Base-by-base conservation (phyloP, 1,140 invertebrate species). In the Zaprionus ghesquierei region DNA sequence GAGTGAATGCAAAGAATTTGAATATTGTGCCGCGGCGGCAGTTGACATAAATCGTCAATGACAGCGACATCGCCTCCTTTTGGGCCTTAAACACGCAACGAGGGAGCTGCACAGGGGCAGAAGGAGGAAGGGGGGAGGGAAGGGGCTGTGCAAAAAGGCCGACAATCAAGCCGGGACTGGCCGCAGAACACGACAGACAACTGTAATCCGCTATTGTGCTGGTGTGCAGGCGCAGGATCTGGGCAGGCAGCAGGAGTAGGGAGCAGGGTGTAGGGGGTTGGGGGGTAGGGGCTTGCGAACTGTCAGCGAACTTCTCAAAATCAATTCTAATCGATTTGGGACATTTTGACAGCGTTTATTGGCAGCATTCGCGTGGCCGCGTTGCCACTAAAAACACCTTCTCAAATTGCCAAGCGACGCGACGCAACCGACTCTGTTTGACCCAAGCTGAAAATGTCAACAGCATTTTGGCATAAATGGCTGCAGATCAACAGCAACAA, bases 1-100 rank as follows among this genome's bases (percentile, higher is more conserved):
- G 85, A 89, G 84, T 89, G 84, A 89, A 86, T 86, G 82, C 82
- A 87, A 86, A 86, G 84, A 87, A 87, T 87, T 89, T 89, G 84
- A 89, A 89, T 89, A 89, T 89, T 89, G 79, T 84, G 84, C 84
- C 73, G 80, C 84, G 63, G 77, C 77, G 69, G 73, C 84, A 80
- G 79, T 84, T 89, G 84, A 89, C 84, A 89, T 89, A 89, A 89
- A 89, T 89, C 84, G 84, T 89, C 84, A 84, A 82, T 89, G 84
- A 89, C 84, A 89, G 85, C 77, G 82, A 89, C 84, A 89, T 82
- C 85, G 84, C 84, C 84, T 89, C 85, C 84, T 79, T 77, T 80
- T 84, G 80, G 80, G 85, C 74, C 84, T 80, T 62, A 74, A 89
- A 77, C 82, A 89, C 79, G 84, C 82, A 71, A 81, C 62, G 53